A percentile compares a stretch with the other conserved stretches of the same genome.
These are phyloP conservation scores for Cebidichthys violaceus DNA, from an alignment of 2,113 vertebrate genomes.

Conservation along the genomic window DNA sequence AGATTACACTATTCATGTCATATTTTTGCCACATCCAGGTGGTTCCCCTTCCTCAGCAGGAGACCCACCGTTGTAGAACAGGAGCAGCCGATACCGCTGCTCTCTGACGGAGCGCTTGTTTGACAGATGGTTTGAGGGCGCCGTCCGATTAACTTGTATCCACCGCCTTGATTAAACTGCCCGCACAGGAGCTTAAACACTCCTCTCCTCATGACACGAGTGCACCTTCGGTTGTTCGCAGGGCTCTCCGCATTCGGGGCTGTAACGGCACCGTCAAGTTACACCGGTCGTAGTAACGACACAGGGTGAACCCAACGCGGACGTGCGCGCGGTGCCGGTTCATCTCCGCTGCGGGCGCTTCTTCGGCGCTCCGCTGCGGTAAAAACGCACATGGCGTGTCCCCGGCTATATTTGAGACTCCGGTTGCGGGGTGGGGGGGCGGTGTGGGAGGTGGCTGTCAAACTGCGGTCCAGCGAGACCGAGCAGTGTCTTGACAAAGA, in stretches of 20 bases:
- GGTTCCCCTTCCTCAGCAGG: not conserved
- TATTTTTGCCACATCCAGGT: not conserved
- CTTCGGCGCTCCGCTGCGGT: constrained; percentile 20
- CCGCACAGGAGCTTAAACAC: constrained; percentile 3
- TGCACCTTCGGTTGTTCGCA: not conserved
- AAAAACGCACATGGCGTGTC: constrained; percentile 25
- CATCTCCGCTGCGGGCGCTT: not conserved
- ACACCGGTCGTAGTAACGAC: not conserved
- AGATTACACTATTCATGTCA: not conserved
- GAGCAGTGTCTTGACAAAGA: not conserved
- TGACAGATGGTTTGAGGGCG: constrained; percentile 75
- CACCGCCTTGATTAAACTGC: constrained; percentile 61
- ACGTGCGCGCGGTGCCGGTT: not conserved
- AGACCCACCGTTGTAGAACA: not conserved
- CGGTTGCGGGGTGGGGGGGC: not conserved
- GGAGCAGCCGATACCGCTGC: constrained; percentile 1
- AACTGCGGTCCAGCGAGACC: constrained; percentile 25
- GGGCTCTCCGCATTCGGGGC: constrained; percentile 4
- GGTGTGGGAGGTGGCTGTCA: constrained; percentile 31
- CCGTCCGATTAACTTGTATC: constrained; percentile 72
- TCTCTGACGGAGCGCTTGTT: constrained; percentile 48
- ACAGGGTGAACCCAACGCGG: not conserved
- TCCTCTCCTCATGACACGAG: not conserved
- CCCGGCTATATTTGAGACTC: constrained; percentile 25
- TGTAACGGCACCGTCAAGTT: not conserved